Conservation (phyloP, 2,113 vertebrate genomes). For the Rhinoderma darwinii region DNA sequence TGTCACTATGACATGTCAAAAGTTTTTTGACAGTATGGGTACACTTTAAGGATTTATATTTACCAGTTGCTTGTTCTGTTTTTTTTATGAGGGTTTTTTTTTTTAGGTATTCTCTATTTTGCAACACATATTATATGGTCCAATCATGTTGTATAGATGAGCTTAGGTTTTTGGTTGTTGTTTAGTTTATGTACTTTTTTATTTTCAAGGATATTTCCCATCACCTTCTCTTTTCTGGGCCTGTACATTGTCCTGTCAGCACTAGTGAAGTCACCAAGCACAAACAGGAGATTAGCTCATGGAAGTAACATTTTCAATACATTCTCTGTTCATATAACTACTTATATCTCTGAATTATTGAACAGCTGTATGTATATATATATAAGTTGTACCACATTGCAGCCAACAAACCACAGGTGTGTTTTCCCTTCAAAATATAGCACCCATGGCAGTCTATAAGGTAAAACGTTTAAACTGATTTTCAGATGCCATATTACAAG, state of each 20-base stretch:
- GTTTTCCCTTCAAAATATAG: not conserved
- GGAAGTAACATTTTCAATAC: not conserved
- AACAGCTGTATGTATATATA: not conserved
- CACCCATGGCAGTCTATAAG: too few species aligned
- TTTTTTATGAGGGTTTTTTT: too few species aligned
- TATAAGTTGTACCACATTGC: not conserved
- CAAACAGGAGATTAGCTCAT: not conserved
- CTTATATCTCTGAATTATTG: not conserved
- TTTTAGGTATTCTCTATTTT: too few species aligned
- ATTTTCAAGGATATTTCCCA: not conserved
- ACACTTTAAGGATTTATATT: too few species aligned
- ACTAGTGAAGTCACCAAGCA: not conserved
- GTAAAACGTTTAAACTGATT: too few species aligned
- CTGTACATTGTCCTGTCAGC: slow-evolving; percentile 13
- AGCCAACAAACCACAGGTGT: not conserved
- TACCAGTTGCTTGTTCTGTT: too few species aligned
- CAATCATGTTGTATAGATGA: not conserved
- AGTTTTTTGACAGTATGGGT: too few species aligned
- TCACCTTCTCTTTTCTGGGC: not conserved
- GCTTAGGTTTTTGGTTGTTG: not conserved
- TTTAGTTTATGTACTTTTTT: not conserved
- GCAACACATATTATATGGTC: too few species aligned
- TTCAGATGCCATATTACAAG: too few species aligned
- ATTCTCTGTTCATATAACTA: not conserved
- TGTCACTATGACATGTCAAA: too few species aligned